phyloP scores from a whole-genome alignment of 2,888 invertebrate genomes.

The Ischnus inquisitorius region DNA sequence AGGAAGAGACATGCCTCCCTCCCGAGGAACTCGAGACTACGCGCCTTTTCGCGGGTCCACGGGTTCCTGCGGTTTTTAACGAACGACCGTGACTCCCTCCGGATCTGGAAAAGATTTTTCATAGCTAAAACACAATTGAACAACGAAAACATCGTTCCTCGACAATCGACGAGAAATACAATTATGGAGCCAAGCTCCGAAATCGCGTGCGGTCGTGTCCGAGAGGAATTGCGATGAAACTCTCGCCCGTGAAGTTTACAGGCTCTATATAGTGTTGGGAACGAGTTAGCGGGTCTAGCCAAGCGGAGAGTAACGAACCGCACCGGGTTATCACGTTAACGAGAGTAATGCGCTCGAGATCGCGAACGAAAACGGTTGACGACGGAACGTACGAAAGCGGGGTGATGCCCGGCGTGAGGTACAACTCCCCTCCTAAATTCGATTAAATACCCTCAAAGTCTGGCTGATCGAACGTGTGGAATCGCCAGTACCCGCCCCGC shows the following conservation, averaged over 20 bases:
- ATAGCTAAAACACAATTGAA: neutral
- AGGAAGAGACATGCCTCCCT: slow-evolving; percentile 9
- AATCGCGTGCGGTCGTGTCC: slow-evolving; percentile 16
- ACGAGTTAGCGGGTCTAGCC: slow-evolving; percentile 13
- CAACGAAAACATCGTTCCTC: neutral
- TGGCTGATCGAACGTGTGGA: slow-evolving; percentile 1
- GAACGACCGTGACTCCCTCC: neutral
- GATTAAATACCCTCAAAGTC: slow-evolving; percentile 12
- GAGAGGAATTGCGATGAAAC: slow-evolving; percentile 48
- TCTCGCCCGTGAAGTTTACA: neutral
- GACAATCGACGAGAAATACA: slow-evolving; percentile 45
- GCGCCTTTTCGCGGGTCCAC: slow-evolving; percentile 14
- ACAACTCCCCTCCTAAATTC: neutral
- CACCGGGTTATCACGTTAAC: slow-evolving; percentile 38
- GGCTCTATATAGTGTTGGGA: neutral
- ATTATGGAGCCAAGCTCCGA: slow-evolving; percentile 58
- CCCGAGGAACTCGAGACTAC: neutral
- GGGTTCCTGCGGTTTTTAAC: neutral
- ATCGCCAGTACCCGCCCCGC: slow-evolving; percentile 42
- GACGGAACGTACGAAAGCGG: neutral
- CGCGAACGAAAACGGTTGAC: slow-evolving; percentile 11
- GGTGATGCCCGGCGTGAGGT: neutral
- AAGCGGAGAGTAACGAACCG: slow-evolving; percentile 54
- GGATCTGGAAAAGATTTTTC: neutral
- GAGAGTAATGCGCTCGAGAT: slow-evolving; percentile 46